Conservation (phyloP, 2,888 invertebrate genomes). For the Caenorhabditis doughertyi region DNA sequence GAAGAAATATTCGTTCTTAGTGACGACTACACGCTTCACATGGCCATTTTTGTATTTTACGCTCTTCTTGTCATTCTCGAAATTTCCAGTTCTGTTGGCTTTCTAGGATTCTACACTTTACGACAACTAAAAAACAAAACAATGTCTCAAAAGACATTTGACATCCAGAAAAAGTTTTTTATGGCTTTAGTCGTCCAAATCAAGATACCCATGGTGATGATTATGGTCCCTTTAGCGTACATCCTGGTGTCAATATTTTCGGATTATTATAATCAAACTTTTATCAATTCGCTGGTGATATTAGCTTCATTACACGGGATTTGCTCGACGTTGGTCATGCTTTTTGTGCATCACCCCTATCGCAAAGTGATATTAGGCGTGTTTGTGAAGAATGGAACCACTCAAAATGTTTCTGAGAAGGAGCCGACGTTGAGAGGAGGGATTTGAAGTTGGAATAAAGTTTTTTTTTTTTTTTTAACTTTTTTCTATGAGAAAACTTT, state of each 20-base stretch:
- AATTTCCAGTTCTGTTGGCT: background rate
- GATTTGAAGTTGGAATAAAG: too few relatives aligned
- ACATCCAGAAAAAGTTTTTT: constrained; percentile 23
- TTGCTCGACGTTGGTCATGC: background rate
- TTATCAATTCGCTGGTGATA: background rate
- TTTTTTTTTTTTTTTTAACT: too few relatives aligned
- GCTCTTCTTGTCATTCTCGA: background rate
- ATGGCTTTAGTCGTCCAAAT: constrained; percentile 9
- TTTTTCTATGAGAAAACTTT: too few relatives aligned
- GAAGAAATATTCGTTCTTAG: background rate
- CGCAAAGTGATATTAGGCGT: too few relatives aligned
- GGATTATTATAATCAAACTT: background rate
- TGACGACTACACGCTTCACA: background rate
- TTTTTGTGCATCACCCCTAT: background rate
- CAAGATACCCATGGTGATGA: background rate
- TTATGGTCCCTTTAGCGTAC: background rate
- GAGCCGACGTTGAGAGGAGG: too few relatives aligned
- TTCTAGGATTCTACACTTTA: background rate
- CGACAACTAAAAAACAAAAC: background rate
- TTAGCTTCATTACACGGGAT: background rate
- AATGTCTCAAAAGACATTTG: constrained; percentile 8
- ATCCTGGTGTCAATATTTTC: background rate
- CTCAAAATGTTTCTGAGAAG: too few relatives aligned
- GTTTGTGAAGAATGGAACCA: too few relatives aligned
- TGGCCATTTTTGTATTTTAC: background rate